These are phyloP conservation scores for Smittia aterrima DNA, from an alignment of 2,888 invertebrate genomes.

Conservation along the genomic window DNA sequence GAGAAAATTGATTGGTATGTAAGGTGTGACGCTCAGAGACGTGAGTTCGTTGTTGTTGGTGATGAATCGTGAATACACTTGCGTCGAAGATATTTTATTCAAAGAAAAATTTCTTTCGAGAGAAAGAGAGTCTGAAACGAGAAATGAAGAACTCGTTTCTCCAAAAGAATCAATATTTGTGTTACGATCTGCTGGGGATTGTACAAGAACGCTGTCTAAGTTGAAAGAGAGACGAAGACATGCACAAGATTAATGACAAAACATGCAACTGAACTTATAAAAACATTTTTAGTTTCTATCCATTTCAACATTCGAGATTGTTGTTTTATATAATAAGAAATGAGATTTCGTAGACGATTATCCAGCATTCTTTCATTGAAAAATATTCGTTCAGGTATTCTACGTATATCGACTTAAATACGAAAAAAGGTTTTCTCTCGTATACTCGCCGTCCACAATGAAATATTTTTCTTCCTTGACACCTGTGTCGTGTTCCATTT, in stretches of 20 bases:
- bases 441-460: not conserved
- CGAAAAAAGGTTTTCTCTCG: not conserved
- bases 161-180: slow-evolving; percentile 9
- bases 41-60: slow-evolving; percentile 1
- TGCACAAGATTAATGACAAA: not conserved
- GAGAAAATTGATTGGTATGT: slow-evolving; percentile 40
- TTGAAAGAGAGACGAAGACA: not conserved
- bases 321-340: not conserved
- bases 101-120: slow-evolving; percentile 16
- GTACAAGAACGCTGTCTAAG: not conserved
- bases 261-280: not conserved
- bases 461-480: not conserved
- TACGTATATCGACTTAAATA: not conserved
- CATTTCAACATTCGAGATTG: not conserved
- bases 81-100: not conserved
- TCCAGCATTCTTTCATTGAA: not conserved
- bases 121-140: slow-evolving; percentile 15
- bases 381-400: not conserved
- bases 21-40: slow-evolving; percentile 30
- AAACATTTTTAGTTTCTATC: not conserved
- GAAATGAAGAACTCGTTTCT: not conserved
- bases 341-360: not conserved
- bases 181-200: not conserved
- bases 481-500: slow-evolving; percentile 17
- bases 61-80: slow-evolving; percentile 23